phyloP scores from a whole-genome alignment of 1,140 invertebrate species.

The Heliconius hewitsoni region DNA sequence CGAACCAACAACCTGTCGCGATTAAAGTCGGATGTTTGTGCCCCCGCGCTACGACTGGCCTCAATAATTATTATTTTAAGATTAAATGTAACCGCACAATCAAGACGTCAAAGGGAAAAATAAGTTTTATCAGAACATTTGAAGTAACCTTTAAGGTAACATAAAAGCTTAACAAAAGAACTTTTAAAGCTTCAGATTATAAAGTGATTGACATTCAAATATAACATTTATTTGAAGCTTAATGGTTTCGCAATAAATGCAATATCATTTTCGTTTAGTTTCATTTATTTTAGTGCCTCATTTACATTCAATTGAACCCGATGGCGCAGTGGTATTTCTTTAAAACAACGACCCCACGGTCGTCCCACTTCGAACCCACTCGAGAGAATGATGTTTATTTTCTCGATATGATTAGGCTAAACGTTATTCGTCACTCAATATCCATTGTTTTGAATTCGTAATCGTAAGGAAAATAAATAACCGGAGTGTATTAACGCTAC shows the following conservation, averaged over 20 bases:
- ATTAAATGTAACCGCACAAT: not conserved
- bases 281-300: not conserved
- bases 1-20: no score
- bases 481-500: no score
- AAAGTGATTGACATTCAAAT: conserved; percentile 33
- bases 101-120: conserved; percentile 24
- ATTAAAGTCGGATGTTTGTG: no score
- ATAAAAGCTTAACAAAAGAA: conserved; percentile 1
- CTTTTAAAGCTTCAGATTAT: conserved; percentile 15
- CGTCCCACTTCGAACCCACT: no score
- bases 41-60: no score
- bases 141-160: conserved; percentile 5
- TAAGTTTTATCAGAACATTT: conserved; percentile 30
- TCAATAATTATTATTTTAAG: no score
- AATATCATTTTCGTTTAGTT: not conserved
- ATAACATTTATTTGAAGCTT: conserved; percentile 20
- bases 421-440: no score
- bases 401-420: no score
- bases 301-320: not conserved
- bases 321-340: not conserved
- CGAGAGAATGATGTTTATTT: no score
- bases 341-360: no score
- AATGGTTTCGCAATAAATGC: conserved; percentile 5
- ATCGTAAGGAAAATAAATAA: no score
- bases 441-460: no score